Evolutionary conservation across 2,797 vertebrate genomes (phyloP).

Genomic region (Nannoperca obscura): DNA sequence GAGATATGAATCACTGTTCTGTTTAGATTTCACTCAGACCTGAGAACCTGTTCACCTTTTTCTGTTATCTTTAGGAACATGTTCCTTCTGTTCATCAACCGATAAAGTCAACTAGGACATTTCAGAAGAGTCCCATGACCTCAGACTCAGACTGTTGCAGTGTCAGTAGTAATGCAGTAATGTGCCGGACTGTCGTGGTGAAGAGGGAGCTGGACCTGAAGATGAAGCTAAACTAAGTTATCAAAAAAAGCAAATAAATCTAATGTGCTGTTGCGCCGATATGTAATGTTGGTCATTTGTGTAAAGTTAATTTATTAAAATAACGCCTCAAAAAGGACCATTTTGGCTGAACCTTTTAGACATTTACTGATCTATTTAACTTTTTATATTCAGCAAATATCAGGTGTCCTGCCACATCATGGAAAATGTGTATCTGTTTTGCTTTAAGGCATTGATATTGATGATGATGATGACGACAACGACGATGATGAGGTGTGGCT

Average conservation of each 20-base stretch:
- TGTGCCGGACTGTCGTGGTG: too few species aligned
- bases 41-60: conserved; percentile 33
- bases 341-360: not conserved
- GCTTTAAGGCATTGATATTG: not conserved
- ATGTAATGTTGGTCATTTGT: not conserved
- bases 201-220: not conserved
- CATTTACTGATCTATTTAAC: not conserved
- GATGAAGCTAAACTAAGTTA: not conserved
- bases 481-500: not conserved
- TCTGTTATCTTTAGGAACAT: not conserved
- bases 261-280: not conserved
- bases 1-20: conserved; percentile 32
- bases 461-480: conserved; percentile 1
- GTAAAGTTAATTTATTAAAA: not conserved
- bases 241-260: not conserved
- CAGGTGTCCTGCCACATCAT: not conserved
- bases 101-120: not conserved
- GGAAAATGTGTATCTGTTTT: not conserved
- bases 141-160: not conserved
- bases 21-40: conserved; percentile 24
- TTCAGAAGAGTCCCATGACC: not conserved
- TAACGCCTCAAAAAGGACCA: not conserved
- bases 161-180: too few species aligned
- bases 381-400: conserved; percentile 4
- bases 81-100: conserved; percentile 2